These are phyloP conservation scores for Pollimyrus isidori DNA, from an alignment of 2,113 vertebrate species.

Conservation along the genomic window DNA sequence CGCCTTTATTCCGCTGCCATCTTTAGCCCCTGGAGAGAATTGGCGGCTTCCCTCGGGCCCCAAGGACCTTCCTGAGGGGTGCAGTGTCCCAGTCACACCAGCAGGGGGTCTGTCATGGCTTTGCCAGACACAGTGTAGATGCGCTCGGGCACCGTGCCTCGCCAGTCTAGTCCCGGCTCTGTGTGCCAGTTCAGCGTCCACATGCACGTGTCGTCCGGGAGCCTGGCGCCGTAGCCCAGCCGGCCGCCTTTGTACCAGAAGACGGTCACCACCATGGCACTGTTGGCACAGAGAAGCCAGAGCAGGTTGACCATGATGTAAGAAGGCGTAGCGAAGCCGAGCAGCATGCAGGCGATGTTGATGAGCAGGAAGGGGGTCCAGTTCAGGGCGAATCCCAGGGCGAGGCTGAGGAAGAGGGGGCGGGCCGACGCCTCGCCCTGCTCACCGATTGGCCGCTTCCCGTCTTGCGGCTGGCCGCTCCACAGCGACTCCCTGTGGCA, in stretches of 20 bases:
- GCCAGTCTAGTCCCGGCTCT: not conserved
- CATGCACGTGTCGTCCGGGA: constrained; percentile 44
- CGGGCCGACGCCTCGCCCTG: not conserved
- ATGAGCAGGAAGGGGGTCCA: constrained; percentile 53
- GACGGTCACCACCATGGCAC: constrained; percentile 39
- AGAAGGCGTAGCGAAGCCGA: constrained; percentile 42
- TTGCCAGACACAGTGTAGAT: constrained; percentile 13
- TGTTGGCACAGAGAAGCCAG: constrained; percentile 58
- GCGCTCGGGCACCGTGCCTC: not conserved
- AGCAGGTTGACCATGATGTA: constrained; percentile 53
- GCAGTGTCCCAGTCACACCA: not conserved
- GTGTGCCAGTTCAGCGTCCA: constrained; percentile 51
- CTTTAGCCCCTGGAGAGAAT: not conserved
- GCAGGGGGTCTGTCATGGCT: not conserved
- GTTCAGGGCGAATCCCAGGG: constrained; percentile 38
- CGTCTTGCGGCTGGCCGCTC: constrained; percentile 12
- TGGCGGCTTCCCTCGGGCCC: not conserved
- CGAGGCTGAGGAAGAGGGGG: constrained; percentile 42
- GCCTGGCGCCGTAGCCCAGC: constrained; percentile 22
- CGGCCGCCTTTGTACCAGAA: constrained; percentile 46
- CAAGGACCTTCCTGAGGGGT: not conserved
- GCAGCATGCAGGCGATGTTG: constrained; percentile 20
- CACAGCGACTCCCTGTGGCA: constrained; percentile 34
- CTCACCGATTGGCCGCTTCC: not conserved
- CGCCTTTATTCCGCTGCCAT: not conserved